phyloP scores from a whole-genome alignment of 2,113 vertebrate species.

The Tragelaphus imberbis region DNA sequence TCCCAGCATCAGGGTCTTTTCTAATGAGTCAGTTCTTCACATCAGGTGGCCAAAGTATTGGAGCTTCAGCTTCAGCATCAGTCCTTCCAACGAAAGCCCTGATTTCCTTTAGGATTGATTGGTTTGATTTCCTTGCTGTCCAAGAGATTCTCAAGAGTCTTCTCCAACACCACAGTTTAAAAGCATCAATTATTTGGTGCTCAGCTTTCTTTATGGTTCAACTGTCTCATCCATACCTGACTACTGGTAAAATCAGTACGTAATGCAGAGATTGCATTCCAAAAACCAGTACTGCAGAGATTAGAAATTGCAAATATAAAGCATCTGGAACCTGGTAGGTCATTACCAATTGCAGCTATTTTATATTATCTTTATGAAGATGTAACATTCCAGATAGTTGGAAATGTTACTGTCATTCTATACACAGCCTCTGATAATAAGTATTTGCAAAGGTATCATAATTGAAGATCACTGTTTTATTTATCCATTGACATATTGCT shows the following conservation, averaged over 20 bases:
- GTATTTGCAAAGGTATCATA: not conserved
- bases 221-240: not conserved
- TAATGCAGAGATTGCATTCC: not conserved
- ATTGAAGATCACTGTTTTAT: not conserved
- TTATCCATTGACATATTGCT: constrained; percentile 33
- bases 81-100: not conserved
- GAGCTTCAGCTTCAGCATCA: not conserved
- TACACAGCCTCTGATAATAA: not conserved
- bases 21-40: not conserved
- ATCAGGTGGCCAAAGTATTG: not conserved
- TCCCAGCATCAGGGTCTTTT: not conserved
- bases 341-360: not conserved
- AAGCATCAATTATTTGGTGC: not conserved
- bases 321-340: not conserved
- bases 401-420: not conserved
- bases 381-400: not conserved
- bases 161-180: not conserved
- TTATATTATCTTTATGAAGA: not conserved
- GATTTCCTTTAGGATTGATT: too few species aligned
- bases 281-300: not conserved
- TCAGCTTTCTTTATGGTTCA: not conserved
- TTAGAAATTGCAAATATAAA: not conserved
- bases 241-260: not conserved
- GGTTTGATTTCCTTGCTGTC: not conserved
- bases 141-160: not conserved